Conservation (phyloP, 2,888 invertebrate genomes). For the Dryobotodes eremita region DNA sequence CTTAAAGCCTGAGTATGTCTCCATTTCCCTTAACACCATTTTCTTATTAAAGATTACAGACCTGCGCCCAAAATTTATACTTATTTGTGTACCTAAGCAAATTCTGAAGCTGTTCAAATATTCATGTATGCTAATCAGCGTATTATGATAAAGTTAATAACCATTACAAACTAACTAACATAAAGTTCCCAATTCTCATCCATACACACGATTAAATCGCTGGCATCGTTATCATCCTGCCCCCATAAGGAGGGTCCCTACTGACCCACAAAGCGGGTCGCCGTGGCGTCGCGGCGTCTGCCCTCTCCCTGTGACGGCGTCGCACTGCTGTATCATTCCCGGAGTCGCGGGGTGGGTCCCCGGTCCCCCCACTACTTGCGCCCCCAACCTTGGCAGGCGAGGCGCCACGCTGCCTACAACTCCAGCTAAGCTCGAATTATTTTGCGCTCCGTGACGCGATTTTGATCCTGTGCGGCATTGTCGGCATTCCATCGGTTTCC, state of each 20-base stretch:
- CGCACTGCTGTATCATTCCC: slow-evolving; percentile 83
- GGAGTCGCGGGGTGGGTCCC: slow-evolving; percentile 61
- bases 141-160: slow-evolving; percentile 19
- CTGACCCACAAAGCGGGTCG: slow-evolving; percentile 64
- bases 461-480: slow-evolving; percentile 57
- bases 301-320: slow-evolving; percentile 68
- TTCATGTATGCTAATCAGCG: slow-evolving; percentile 19
- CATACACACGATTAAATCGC: slow-evolving; percentile 45
- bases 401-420: slow-evolving; percentile 71
- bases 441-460: slow-evolving; percentile 54
- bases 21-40: background rate
- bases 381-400: slow-evolving; percentile 58
- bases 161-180: slow-evolving; percentile 8
- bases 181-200: slow-evolving; percentile 20
- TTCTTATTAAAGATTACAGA: background rate
- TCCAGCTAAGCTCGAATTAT: slow-evolving; percentile 52
- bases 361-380: slow-evolving; percentile 37
- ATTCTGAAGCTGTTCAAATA: slow-evolving; percentile 23
- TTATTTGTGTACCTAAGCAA: slow-evolving; percentile 8
- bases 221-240: slow-evolving; percentile 42
- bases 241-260: slow-evolving; percentile 44
- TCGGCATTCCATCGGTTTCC: slow-evolving; percentile 31
- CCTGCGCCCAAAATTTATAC: background rate
- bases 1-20: background rate
- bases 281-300: slow-evolving; percentile 74